Percentiles rank a stretch among this genome's conserved stretches.
These are phyloP conservation scores for Saguinus imperator DNA, from an alignment of 2,113 vertebrate species.

Conservation along the genomic window DNA sequence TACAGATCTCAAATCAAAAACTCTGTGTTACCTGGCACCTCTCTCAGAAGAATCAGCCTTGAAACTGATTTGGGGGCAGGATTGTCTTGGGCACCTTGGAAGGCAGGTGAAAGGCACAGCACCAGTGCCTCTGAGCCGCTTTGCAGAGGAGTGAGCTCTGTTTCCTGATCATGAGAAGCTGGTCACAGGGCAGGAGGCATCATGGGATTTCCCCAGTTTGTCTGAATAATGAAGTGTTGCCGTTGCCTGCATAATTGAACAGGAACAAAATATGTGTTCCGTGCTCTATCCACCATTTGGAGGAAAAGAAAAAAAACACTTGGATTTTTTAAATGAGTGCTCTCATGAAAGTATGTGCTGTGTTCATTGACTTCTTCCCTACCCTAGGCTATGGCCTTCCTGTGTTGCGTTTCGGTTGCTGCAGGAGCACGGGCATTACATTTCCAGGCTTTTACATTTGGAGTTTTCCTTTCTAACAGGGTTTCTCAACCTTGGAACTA, in stretches of 20 bases:
- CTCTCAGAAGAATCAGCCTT: neutral
- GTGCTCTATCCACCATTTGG: slow-evolving; percentile 38
- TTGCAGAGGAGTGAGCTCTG: neutral
- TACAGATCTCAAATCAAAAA: neutral
- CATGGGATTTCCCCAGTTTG: neutral
- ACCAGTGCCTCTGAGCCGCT: rapidly evolving
- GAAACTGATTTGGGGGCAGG: neutral
- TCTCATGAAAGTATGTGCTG: neutral
- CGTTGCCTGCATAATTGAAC: neutral
- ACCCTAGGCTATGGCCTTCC: neutral
- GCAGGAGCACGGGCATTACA: neutral
- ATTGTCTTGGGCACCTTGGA: neutral
- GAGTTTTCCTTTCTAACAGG: neutral
- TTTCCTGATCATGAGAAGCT: neutral
- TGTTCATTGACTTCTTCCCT: neutral
- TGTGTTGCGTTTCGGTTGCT: rapidly evolving
- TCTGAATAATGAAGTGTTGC: slow-evolving; percentile 67
- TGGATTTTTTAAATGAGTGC: neutral
- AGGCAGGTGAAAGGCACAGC: too few species aligned
- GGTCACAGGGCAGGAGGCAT: neutral
- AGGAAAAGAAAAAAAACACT: neutral
- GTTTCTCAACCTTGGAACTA: neutral
- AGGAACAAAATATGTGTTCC: neutral
- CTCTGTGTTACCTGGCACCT: neutral
- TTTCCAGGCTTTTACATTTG: neutral